phyloP scores from a whole-genome alignment of 2,888 invertebrate species.

The Melipona bicolor region DNA sequence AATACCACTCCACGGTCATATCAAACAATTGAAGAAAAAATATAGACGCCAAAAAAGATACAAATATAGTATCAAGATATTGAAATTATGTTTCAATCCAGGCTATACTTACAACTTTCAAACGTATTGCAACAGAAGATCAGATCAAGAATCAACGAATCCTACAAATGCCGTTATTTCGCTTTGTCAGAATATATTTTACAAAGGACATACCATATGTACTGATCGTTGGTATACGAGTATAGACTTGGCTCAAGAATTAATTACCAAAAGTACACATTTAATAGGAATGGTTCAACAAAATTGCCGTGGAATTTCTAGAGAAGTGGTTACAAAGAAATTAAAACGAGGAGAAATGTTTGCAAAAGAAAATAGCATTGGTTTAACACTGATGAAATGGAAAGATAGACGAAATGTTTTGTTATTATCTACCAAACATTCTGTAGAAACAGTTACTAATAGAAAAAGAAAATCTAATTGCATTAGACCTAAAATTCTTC shows the following conservation, averaged over 20 bases:
- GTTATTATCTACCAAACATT: constrained; percentile 2
- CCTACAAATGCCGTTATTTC: not conserved
- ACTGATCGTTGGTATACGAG: not conserved
- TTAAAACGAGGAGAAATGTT: not conserved
- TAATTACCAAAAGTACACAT: not conserved
- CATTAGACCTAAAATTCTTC: not conserved
- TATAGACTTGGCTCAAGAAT: not conserved
- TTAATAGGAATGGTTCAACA: not conserved
- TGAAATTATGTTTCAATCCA: not conserved
- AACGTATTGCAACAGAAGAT: not conserved
- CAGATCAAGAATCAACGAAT: not conserved
- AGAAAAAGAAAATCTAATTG: not conserved
- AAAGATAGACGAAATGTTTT: not conserved
- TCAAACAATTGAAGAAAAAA: not conserved
- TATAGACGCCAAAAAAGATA: not conserved
- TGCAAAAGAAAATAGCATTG: not conserved
- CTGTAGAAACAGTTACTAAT: not conserved
- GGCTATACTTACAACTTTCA: not conserved
- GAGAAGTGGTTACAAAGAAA: not conserved
- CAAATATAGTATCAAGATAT: not conserved
- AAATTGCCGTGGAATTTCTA: constrained; percentile 1
- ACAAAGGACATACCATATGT: not conserved
- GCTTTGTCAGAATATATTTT: constrained; percentile 7
- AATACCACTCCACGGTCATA: not conserved
- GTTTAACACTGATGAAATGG: not conserved